Evolutionary conservation across 1,140 invertebrate genomes (phyloP).

Genomic region (Drosophila paulistorum): DNA sequence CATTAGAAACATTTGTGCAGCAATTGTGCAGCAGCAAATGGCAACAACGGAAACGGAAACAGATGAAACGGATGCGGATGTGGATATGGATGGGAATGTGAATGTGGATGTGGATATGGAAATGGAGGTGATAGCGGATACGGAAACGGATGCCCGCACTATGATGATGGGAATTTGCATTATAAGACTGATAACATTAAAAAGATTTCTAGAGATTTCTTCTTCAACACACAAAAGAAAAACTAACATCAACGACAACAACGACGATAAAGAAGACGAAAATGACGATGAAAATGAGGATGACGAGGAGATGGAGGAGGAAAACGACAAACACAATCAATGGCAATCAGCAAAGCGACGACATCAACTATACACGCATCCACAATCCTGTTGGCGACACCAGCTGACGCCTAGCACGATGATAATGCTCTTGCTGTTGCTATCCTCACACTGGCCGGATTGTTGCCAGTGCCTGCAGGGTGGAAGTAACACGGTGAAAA

Average conservation of each 20-base stretch:
- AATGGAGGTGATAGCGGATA: constrained; percentile 23
- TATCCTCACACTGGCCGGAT: constrained; percentile 73
- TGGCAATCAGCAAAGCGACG: constrained; percentile 35
- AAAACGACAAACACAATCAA: constrained; percentile 36
- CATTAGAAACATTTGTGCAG: constrained; percentile 64
- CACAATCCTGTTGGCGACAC: constrained; percentile 46
- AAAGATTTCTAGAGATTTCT: constrained; percentile 76
- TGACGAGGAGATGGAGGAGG: constrained; percentile 23
- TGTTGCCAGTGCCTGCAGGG: constrained; percentile 73
- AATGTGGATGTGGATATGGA: constrained; percentile 23
- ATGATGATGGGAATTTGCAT: constrained; percentile 79
- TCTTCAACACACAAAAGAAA: constrained; percentile 38
- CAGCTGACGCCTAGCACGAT: constrained; percentile 41
- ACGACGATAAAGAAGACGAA: background rate
- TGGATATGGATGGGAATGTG: constrained; percentile 13
- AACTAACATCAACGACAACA: background rate
- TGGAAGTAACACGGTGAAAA: constrained; percentile 90
- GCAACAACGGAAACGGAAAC: constrained; percentile 22
- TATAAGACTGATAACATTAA: constrained; percentile 83
- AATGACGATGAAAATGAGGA: constrained; percentile 33
- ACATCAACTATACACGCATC: constrained; percentile 37
- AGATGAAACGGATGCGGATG: constrained; percentile 32
- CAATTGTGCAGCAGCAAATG: constrained; percentile 44
- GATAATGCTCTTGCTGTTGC: constrained; percentile 53
- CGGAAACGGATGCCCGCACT: constrained; percentile 55